These are phyloP conservation scores for Yponomeuta plumbellus DNA, from an alignment of 2,888 invertebrate species.

Conservation along the genomic window DNA sequence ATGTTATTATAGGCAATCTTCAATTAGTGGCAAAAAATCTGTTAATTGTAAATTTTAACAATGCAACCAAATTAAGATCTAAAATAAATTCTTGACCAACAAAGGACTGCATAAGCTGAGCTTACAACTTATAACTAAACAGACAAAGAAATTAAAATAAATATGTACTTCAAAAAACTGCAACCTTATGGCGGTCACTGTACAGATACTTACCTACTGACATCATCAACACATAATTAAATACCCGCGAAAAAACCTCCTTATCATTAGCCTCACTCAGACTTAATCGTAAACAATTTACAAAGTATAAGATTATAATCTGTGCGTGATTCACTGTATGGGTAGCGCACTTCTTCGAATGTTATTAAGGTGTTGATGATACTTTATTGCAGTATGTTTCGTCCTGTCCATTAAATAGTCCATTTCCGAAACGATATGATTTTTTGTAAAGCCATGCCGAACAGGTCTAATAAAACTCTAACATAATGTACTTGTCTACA, in stretches of 20 bases:
- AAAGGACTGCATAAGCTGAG: too few species aligned
- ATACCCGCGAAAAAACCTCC: not conserved
- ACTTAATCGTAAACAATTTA: not conserved
- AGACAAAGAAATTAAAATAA: too few species aligned
- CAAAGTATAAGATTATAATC: not conserved
- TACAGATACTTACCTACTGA: not conserved
- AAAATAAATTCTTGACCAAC: too few species aligned
- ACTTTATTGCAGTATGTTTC: not conserved
- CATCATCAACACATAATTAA: not conserved
- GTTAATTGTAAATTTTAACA: too few species aligned
- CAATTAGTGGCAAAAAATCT: not conserved
- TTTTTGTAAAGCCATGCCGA: too few species aligned
- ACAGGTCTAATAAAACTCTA: not conserved
- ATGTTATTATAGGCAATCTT: not conserved
- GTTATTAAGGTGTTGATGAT: not conserved
- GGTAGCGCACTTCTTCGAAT: not conserved
- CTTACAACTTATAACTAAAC: too few species aligned
- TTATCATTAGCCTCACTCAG: not conserved
- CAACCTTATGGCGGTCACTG: too few species aligned
- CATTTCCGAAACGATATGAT: too few species aligned
- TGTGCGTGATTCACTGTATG: not conserved
- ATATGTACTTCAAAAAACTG: too few species aligned
- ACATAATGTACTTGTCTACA: constrained; percentile 24
- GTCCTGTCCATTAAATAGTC: not conserved
- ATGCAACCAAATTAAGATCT: too few species aligned